Base-by-base conservation (phyloP, 2,888 invertebrate genomes). In the Sussaba pulchella region DNA sequence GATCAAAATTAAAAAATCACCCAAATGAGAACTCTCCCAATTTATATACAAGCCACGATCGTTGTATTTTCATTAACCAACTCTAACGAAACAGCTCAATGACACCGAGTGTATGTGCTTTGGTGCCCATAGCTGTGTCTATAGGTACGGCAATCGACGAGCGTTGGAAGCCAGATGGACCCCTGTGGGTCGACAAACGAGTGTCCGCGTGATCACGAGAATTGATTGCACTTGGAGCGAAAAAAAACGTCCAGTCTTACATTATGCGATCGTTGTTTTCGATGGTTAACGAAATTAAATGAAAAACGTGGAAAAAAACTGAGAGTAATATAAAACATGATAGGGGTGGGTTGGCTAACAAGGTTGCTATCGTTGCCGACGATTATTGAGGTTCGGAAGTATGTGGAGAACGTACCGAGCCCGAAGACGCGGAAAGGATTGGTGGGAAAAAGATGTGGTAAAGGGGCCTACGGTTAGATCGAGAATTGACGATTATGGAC, bases 161-260 rank as follows among this genome's bases (percentile, higher is more conserved):
- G 4, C 17, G 69, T 80, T 82, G 75, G 78, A 75, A 77, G 73
- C 45, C 69, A 86, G 85, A 87, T 88, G 88, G 85, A 82, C 83
- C 84, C 86, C 87, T 86, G 86, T 85, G 87, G 88, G 88, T 82
- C 80, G 57, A 47, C 39, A 73, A 76, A 81, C 75, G 75, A 76
- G 66, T 36, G 17, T 74, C 64, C n/a, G 52, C 75, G 45, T 70
- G 26, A 79, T 74, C 75, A 14, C 50, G 41, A 24, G 36, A 79
- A 79, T 79, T 71, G 50, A 59, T 6, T 52, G 17, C 59, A 12
- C 43, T 52, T 31, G 9, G 59, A 43, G 17, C 3, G 21, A 5
- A 57, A 67, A 66, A 63, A 43, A 70, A 63, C 6, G 43, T 47
- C 64, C 47, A 19, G 26, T 47, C 54, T 14, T 54, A 8, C n/a